Evolutionary conservation across 2,113 vertebrate genomes (phyloP).

Genomic region (Pipa parva): DNA sequence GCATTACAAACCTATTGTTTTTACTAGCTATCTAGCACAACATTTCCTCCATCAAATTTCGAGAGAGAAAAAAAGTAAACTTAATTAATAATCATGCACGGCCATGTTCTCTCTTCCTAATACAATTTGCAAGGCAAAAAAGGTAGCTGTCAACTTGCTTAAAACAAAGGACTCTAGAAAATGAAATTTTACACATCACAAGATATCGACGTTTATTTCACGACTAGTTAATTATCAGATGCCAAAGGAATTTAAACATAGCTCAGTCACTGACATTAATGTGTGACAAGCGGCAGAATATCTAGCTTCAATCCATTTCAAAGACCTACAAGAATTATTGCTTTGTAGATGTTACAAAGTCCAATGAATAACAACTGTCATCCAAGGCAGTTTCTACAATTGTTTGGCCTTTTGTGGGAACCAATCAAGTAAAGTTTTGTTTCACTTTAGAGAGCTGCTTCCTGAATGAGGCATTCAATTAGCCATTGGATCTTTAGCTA

Average conservation of each 20-base stretch:
- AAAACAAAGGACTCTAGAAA: conserved; percentile 46
- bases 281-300: conserved; percentile 61
- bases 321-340: conserved; percentile 21
- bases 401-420: not conserved
- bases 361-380: conserved; percentile 22
- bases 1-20: too few species aligned
- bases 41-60: not conserved
- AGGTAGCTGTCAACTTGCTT: conserved; percentile 40
- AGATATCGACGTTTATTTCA: conserved; percentile 66
- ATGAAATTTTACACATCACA: conserved; percentile 74
- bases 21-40: conserved; percentile 16
- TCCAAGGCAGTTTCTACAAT: conserved; percentile 7
- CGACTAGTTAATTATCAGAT: conserved; percentile 76
- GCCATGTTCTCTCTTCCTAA: conserved; percentile 24
- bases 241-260: conserved; percentile 75
- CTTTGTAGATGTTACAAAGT: conserved; percentile 5
- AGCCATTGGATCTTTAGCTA: too few species aligned
- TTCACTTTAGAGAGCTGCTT: too few species aligned
- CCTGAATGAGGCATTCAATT: too few species aligned
- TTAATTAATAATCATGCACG: not conserved
- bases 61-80: conserved; percentile 25
- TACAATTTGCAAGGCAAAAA: conserved; percentile 24
- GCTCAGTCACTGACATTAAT: conserved; percentile 71
- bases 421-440: too few species aligned
- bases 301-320: conserved; percentile 22